These are phyloP conservation scores for Drosophila navojoa DNA, from an alignment of 1,140 invertebrate genomes.

Conservation along the genomic window DNA sequence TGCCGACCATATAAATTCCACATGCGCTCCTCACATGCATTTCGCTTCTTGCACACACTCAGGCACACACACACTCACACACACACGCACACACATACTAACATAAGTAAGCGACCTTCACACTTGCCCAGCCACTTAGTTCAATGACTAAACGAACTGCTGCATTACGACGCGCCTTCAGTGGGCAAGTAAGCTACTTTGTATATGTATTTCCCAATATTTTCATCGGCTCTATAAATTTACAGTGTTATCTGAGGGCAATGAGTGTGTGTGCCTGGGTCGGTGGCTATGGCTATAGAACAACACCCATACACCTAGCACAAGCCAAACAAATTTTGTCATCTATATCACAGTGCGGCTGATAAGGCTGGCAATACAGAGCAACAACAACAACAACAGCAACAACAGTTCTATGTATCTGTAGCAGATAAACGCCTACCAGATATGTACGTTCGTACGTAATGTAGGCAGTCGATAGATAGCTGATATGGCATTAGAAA, in stretches of 20 bases:
- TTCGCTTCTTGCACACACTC: background rate
- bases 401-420: slow-evolving; percentile 2
- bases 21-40: background rate
- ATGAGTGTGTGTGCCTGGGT: slow-evolving; percentile 10
- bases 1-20: background rate
- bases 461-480: slow-evolving; percentile 15
- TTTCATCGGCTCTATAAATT: slow-evolving; percentile 50
- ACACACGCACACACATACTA: background rate
- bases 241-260: slow-evolving; percentile 46
- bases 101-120: slow-evolving; percentile 39
- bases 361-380: slow-evolving; percentile 43
- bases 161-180: slow-evolving; percentile 30
- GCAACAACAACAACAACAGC: background rate
- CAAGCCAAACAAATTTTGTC: slow-evolving; percentile 64
- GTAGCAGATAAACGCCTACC: background rate
- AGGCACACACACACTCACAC: background rate
- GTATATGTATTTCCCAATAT: slow-evolving; percentile 64
- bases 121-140: slow-evolving; percentile 7
- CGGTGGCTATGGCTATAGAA: slow-evolving; percentile 2
- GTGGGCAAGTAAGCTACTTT: slow-evolving; percentile 15
- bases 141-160: slow-evolving; percentile 55
- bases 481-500: slow-evolving; percentile 24
- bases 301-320: slow-evolving; percentile 1
- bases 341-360: slow-evolving; percentile 50
- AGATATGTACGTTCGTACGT: background rate